Percentiles rank a stretch among this genome's conserved stretches.
Evolutionary conservation across 92 coral and sea anemone species (phyloP).

Genomic region (Zoanthus gigantus): DNA sequence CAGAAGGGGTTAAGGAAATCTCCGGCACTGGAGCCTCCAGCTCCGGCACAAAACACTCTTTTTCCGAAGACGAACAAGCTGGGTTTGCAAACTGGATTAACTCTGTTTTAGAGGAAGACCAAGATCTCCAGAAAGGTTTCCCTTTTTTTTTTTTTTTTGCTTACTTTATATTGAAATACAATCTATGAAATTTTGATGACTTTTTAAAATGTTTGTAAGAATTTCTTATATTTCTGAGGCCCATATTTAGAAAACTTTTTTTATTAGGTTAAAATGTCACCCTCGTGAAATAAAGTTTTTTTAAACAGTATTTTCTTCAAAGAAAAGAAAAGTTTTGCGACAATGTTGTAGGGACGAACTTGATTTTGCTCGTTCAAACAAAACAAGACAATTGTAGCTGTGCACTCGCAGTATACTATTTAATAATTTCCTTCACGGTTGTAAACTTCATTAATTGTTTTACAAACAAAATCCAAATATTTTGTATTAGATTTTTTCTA

Average conservation of each 20-base stretch:
- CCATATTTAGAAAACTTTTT: too few species aligned
- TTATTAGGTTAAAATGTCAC: too few species aligned
- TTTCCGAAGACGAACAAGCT: conserved; percentile 89
- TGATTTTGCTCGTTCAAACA: too few species aligned
- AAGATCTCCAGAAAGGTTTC: conserved; percentile 61
- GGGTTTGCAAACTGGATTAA: conserved; percentile 95
- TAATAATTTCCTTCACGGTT: background rate
- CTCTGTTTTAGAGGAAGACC: conserved; percentile 86
- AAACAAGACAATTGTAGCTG: background rate
- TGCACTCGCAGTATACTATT: background rate
- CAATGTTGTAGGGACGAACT: too few species aligned
- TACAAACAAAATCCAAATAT: background rate
- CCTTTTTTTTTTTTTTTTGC: background rate
- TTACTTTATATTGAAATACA: background rate
- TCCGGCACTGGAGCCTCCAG: conserved; percentile 84
- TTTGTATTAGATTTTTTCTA: too few species aligned
- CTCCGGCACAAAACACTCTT: conserved; percentile 92
- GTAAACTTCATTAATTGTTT: background rate
- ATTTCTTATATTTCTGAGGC: too few species aligned
- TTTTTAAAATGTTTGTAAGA: too few species aligned
- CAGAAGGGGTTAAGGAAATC: conserved; percentile 76
- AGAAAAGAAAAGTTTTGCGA: too few species aligned
- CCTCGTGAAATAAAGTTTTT: too few species aligned
- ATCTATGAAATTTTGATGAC: background rate
- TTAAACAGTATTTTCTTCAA: too few species aligned